Evolutionary conservation across 2,888 invertebrate genomes (phyloP), one percentile per base, ranked within the genome.

Genomic region (Scotopteryx bipunctaria): DNA sequence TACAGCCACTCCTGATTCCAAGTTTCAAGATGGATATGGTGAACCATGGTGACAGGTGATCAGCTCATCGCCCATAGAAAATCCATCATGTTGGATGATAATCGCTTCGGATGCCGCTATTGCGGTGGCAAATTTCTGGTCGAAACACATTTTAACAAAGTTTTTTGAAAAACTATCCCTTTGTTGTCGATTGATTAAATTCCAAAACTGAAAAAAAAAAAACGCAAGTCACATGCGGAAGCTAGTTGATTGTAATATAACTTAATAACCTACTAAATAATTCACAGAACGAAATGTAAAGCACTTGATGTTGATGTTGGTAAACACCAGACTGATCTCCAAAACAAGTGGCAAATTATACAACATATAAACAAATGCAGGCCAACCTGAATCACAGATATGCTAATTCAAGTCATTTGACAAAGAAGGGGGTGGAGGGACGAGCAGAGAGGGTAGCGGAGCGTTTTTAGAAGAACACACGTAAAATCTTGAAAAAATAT

Each of bases 381-480:
- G 44, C 38, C 65, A 63, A 73, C 74, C 71, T 73, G 72, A 76
- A 76, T 77, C 69, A 70, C 72, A 69, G 74, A 73, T 75, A 78
- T 76, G 78, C 66, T 76, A 78, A 81, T 80, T 74, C 67, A 56
- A 64, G 68, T 75, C 74, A 70, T 78, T 76, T 73, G 64, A 63
- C 48, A 47, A 59, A 32, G 36, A 51, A 35, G n/a, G 29, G 35
- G 59, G 2, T 59, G 55, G 5, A 8, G 42, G 33, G 21, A 16
- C 16, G 5, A 45, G 46, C 29, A 21, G 14, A 55, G 55, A 51
- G 55, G 16, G 8, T 5, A 42, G 45, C 38, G 25, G 16, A 17
- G 38, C 25, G 13, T 31, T n/a, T 11, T n/a, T n/a, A n/a, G n/a
- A n/a, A n/a, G n/a, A n/a, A n/a, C n/a, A n/a, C n/a, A n/a, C n/a